Percentiles rank a stretch among this genome's conserved stretches.
Evolutionary conservation across 1,140 invertebrate species (phyloP).

Genomic region (Drosophila grimshawi): DNA sequence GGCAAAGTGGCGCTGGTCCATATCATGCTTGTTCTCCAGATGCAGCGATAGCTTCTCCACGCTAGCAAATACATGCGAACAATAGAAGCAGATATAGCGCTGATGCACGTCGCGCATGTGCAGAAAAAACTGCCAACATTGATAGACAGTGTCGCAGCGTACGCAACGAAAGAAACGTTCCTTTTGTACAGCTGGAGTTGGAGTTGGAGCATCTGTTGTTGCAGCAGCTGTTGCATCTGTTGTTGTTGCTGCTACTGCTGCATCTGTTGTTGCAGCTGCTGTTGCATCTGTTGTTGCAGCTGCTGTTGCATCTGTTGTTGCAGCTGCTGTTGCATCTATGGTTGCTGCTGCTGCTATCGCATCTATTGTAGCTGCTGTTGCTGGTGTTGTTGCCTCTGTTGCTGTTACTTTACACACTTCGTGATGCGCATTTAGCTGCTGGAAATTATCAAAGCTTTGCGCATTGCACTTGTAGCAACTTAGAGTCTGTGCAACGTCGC

Average conservation of each 20-base stretch:
- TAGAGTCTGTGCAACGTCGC: slow-evolving; percentile 29
- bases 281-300: background rate
- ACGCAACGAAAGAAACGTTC: slow-evolving; percentile 89
- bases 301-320: slow-evolving; percentile 5
- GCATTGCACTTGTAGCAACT: slow-evolving; percentile 59
- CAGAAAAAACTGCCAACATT: slow-evolving; percentile 92
- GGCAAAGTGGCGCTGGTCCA: slow-evolving; percentile 88
- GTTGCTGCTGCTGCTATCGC: background rate
- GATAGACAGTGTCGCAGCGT: slow-evolving; percentile 91
- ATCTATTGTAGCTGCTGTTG: background rate
- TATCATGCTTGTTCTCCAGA: slow-evolving; percentile 90
- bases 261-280: slow-evolving; percentile 23
- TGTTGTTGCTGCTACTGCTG: background rate
- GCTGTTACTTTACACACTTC: slow-evolving; percentile 16
- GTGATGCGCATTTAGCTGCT: slow-evolving; percentile 51
- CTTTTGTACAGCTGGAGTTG: background rate
- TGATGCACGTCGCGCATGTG: slow-evolving; percentile 92
- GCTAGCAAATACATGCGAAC: slow-evolving; percentile 90
- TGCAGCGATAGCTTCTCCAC: slow-evolving; percentile 91
- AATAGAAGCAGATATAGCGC: slow-evolving; percentile 91
- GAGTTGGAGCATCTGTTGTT: background rate
- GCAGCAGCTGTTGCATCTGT: background rate
- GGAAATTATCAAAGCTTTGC: slow-evolving; percentile 85
- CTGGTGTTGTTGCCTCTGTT: slow-evolving; percentile 2
- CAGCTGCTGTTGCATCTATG: background rate